These are phyloP conservation scores for Coregonus sp. DNA, from an alignment of 2,797 vertebrate species.

Conservation along the genomic window DNA sequence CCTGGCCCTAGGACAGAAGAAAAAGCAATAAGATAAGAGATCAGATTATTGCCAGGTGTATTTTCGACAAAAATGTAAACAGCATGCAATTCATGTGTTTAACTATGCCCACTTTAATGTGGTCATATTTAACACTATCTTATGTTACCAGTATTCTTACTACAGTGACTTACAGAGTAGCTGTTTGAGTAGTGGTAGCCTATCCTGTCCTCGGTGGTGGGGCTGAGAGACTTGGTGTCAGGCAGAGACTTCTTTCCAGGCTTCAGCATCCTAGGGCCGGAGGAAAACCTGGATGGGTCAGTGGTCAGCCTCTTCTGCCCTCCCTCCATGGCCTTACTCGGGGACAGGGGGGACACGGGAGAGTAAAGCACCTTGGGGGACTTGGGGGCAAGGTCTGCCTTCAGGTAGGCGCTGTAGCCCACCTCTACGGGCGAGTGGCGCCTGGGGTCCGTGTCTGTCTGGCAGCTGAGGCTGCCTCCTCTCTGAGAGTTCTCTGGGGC, in stretches of 20 bases:
- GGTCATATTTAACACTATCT: background rate
- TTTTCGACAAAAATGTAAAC: background rate
- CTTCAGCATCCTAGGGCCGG: slow-evolving; percentile 89
- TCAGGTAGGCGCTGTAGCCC: slow-evolving; percentile 29
- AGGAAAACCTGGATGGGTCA: slow-evolving; percentile 86
- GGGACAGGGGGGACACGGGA: slow-evolving; percentile 89
- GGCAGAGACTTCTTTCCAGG: slow-evolving; percentile 91
- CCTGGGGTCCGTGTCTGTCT: slow-evolving; percentile 94
- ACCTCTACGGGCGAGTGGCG: slow-evolving; percentile 78
- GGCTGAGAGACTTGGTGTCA: slow-evolving; percentile 94
- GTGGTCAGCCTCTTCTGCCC: slow-evolving; percentile 87
- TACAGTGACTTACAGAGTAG: slow-evolving; percentile 85
- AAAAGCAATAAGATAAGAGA: background rate
- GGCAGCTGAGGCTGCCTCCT: slow-evolving; percentile 93
- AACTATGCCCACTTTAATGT: background rate
- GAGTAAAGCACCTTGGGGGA: slow-evolving; percentile 92
- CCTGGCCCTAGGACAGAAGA: slow-evolving; percentile 79
- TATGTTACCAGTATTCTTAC: background rate
- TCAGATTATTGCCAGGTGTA: background rate
- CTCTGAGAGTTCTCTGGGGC: slow-evolving; percentile 91
- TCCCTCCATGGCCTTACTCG: slow-evolving; percentile 87
- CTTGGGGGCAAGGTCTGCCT: slow-evolving; percentile 86
- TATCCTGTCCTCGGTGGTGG: slow-evolving; percentile 89
- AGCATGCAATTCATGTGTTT: background rate
- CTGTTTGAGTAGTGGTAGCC: slow-evolving; percentile 88